Evolutionary conservation across 2,888 invertebrate species (phyloP), one percentile per base, ranked within the genome.

Genomic region (Limnephilus marmoratus): DNA sequence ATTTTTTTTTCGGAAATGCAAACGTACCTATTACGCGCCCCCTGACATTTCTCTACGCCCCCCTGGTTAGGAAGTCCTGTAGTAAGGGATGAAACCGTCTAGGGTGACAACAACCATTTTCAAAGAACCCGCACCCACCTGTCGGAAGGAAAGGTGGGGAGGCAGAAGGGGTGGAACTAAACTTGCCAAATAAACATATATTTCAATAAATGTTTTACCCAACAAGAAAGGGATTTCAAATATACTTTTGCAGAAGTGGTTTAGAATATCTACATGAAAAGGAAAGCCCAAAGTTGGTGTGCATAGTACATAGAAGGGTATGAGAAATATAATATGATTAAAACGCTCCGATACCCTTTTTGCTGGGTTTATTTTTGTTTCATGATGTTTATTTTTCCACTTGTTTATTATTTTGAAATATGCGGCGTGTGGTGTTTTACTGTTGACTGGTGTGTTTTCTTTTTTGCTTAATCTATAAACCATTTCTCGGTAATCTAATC

Each of bases 141-240:
- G 68, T 68, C 68, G 68, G 68, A 68, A 24, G 68, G 24, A 7
- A 5, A 68, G 53, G 5, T 53, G 18, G 24, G 68, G 7, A 18
- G 24, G 24, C 13, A 2, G 68, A 18, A 24, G 18, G 53, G 15
- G 18, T 15, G 18, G 18, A 18, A 4, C 24, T 24, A 68, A 68
- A 68, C 68, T 68, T 68, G 24, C 68, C 68, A 24, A 68, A 68
- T 68, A 68, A 68, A 68, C 68, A 68, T n/a, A 68, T 68, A 68
- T 68, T 68, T 68, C 68, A 68, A 68, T 68, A 68, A 68, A 68
- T 68, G 24, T 68, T 68, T 68, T 68, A 68, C 24, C 68, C 68
- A 68, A 68, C 68, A 68, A 68, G 68, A 68, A 68, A 68, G 68
- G 68, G 68, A 68, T 68, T 68, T 68, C 68, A 68, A 68, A 68